These are phyloP conservation scores for Triplophysa tibetana DNA, from an alignment of 2,113 vertebrate genomes.

Conservation along the genomic window DNA sequence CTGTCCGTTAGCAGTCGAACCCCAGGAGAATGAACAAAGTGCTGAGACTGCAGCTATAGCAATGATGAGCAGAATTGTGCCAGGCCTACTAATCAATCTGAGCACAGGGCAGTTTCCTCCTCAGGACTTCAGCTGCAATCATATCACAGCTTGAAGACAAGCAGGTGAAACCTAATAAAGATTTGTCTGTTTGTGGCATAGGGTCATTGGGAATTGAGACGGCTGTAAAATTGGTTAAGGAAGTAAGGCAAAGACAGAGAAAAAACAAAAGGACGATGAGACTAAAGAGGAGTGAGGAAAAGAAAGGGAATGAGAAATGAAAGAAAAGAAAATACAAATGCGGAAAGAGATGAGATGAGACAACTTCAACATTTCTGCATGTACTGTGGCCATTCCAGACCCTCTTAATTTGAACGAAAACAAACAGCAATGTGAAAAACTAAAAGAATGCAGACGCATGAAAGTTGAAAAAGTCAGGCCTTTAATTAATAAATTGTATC, in stretches of 20 bases:
- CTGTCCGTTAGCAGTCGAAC: constrained; percentile 72
- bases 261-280: neutral
- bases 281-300: neutral
- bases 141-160: constrained; percentile 74
- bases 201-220: neutral
- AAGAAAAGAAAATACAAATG: neutral
- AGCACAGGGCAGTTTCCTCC: constrained; percentile 76
- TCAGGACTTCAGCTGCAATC: constrained; percentile 80
- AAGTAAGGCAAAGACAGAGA: neutral
- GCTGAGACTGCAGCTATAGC: constrained; percentile 82
- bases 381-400: too few species aligned
- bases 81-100: constrained; percentile 81
- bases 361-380: too few species aligned
- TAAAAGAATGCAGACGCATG: too few species aligned
- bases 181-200: constrained; percentile 48
- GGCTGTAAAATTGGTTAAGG: neutral
- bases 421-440: too few species aligned
- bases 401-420: too few species aligned
- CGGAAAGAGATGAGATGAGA: too few species aligned
- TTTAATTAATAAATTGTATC: too few species aligned
- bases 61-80: constrained; percentile 78
- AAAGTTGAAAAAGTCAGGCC: too few species aligned
- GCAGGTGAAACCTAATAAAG: constrained; percentile 78
- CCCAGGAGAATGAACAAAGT: constrained; percentile 71
- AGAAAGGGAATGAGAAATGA: neutral